phyloP scores from a whole-genome alignment of 2,797 vertebrate species.

The Alfaro cultratus region DNA sequence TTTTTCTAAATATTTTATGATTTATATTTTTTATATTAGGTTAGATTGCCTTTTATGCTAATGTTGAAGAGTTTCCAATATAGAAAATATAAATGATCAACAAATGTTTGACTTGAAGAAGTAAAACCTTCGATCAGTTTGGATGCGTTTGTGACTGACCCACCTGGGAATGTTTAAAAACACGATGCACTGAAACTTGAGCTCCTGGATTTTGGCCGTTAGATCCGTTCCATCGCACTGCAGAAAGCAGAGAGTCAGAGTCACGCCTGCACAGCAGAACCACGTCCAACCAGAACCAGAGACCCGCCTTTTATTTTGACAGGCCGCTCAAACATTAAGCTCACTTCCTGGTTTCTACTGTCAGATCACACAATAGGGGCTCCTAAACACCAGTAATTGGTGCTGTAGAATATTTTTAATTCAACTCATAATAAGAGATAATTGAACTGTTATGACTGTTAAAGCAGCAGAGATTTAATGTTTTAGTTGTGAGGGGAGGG shows the following conservation, averaged over 20 bases:
- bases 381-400: background rate
- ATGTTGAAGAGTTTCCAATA: background rate
- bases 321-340: background rate
- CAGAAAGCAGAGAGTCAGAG: slow-evolving; percentile 26
- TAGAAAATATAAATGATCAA: background rate
- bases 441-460: background rate
- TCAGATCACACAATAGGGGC: background rate
- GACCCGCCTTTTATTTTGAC: background rate
- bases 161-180: slow-evolving; percentile 99
- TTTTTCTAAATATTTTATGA: background rate
- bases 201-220: slow-evolving; percentile 97
- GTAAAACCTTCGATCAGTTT: background rate
- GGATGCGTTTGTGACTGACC: background rate
- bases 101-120: background rate
- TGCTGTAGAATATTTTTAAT: background rate
- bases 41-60: background rate
- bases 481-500: background rate
- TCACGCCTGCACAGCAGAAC: background rate
- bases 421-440: background rate
- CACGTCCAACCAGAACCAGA: background rate
- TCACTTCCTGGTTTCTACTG: slow-evolving; percentile 8
- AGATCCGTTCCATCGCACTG: slow-evolving; percentile 98
- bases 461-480: background rate
- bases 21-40: background rate
- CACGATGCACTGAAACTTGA: slow-evolving; percentile 99